Conservation (phyloP, 1,140 invertebrate genomes). For the Drosophila nigromelanica region DNA sequence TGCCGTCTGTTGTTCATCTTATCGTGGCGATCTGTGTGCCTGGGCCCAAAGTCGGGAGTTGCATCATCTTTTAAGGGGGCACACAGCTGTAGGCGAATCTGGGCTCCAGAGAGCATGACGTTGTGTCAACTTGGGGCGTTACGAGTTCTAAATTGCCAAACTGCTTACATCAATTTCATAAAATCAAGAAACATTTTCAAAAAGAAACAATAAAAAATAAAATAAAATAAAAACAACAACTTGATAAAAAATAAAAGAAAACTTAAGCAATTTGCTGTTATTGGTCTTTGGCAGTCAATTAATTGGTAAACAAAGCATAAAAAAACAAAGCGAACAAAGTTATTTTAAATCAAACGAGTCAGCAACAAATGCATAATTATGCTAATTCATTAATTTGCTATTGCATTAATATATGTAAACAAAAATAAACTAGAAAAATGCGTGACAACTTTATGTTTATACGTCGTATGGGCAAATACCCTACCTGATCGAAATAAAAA, state of each 20-base stretch:
- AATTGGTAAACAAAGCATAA: constrained; percentile 79
- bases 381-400: constrained; percentile 72
- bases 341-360: constrained; percentile 55
- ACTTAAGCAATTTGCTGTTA: constrained; percentile 39
- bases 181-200: constrained; percentile 5
- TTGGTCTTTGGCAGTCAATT: constrained; percentile 57
- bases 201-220: neutral
- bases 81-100: no score
- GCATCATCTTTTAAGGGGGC: constrained; percentile 12
- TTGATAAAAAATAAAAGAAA: constrained; percentile 3
- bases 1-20: no score
- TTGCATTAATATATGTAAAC: constrained; percentile 62
- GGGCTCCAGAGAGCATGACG: constrained; percentile 31
- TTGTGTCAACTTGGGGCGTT: constrained; percentile 15
- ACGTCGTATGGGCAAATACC: no score
- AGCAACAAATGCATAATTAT: constrained; percentile 74
- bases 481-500: neutral
- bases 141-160: constrained; percentile 40
- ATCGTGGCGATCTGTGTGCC: constrained; percentile 11
- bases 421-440: neutral
- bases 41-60: neutral
- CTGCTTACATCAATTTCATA: constrained; percentile 15
- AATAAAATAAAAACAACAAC: constrained; percentile 4
- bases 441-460: neutral
- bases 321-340: constrained; percentile 20